Evolutionary conservation across 2,888 invertebrate species (phyloP), one percentile per base, ranked within the genome.

Genomic region (Lasioglossum pauxillum): DNA sequence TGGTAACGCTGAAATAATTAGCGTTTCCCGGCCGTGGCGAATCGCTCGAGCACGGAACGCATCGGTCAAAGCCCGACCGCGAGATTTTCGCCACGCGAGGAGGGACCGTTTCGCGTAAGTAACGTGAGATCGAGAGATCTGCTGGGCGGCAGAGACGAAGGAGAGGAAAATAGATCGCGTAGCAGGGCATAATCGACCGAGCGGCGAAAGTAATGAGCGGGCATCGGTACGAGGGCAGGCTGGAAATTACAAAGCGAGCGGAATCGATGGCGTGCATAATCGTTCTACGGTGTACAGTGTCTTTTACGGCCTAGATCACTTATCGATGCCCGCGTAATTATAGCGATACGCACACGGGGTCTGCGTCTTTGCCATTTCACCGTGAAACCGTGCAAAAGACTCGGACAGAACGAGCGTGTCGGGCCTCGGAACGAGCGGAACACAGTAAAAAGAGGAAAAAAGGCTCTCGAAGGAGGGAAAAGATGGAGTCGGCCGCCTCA

Each of bases 281-380:
- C 90, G 81, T 64, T 57, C 60, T 44, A 49, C 23, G 38, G 27
- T 49, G 44, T 71, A 82, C 35, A 71, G 78, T 90, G 85, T 90
- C 90, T 87, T 90, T 88, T 82, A 87, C 86, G 81, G 90, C 73
- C 89, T 87, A 89, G 90, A 90, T 90, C 90, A 87, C 84, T 90
- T 90, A 90, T 90, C 90, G 89, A 85, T 80, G 73, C 38, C 57
- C 81, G 82, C 85, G 83, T 90, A 90, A 90, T 90, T 90, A 90
- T 90, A 90, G 90, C 86, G 78, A 74, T 86, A 85, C 87, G 86
- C 90, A 77, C 73, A 74, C 75, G n/a, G n/a, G 41, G 8, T 19
- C n/a, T 38, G 75, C 86, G 86, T 83, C 82, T 78, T 77, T 79
- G 88, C 83, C 78, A 80, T 88, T 90, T 88, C 71, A 80, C 80